phyloP scores from a whole-genome alignment of 2,888 invertebrate genomes.

The Trisateles emortualis region DNA sequence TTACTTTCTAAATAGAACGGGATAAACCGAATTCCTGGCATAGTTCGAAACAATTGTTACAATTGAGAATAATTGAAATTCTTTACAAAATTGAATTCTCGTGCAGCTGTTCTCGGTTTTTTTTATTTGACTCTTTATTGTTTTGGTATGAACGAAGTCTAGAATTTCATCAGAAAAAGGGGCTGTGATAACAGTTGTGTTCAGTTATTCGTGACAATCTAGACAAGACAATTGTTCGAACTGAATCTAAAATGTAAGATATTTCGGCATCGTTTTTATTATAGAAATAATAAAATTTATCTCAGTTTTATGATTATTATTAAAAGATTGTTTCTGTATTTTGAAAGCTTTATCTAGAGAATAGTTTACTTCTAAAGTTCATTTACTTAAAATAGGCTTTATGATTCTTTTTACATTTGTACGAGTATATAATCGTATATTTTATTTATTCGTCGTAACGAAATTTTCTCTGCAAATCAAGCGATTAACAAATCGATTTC shows the following conservation, averaged over 20 bases:
- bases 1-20: neutral
- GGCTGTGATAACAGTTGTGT: neutral
- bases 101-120: neutral
- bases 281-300: neutral
- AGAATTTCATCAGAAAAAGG: neutral
- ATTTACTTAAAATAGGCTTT: too few relatives aligned
- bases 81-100: conserved; percentile 1
- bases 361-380: too few relatives aligned
- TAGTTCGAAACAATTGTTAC: neutral
- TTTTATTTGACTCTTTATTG: neutral
- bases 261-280: neutral
- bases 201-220: neutral
- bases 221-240: neutral
- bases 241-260: neutral
- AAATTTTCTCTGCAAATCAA: too few relatives aligned
- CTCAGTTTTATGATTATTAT: too few relatives aligned
- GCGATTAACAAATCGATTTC: too few relatives aligned
- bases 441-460: too few relatives aligned
- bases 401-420: too few relatives aligned
- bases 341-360: too few relatives aligned
- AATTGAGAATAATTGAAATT: conserved; percentile 6
- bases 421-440: too few relatives aligned
- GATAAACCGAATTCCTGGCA: neutral
- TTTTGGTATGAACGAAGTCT: neutral
- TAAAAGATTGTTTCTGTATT: too few relatives aligned